phyloP scores from a whole-genome alignment of 2,797 vertebrate species.

The Atherinosoma microstoma region DNA sequence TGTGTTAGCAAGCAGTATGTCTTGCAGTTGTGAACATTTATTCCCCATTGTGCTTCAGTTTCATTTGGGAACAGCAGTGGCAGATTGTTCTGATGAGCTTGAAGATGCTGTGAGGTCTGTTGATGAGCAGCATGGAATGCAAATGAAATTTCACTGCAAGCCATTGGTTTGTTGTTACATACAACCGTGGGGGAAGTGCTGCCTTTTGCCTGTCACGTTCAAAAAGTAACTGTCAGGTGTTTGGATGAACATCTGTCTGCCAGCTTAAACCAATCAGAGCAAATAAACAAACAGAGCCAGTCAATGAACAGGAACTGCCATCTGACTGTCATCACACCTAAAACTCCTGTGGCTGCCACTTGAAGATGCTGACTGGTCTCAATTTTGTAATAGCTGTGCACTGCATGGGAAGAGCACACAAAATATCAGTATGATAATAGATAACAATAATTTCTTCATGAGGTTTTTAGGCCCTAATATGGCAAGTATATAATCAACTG shows the following conservation, averaged over 20 bases:
- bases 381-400: background rate
- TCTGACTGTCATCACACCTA: background rate
- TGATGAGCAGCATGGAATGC: constrained; percentile 22
- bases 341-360: background rate
- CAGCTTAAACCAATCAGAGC: background rate
- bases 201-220: background rate
- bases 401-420: too few relatives aligned
- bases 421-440: background rate
- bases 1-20: constrained; percentile 18
- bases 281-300: background rate
- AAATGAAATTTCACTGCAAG: constrained; percentile 35
- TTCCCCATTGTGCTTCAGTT: constrained; percentile 20
- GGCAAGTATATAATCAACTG: background rate
- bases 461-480: background rate
- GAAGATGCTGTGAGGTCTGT: constrained; percentile 31
- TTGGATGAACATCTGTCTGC: background rate
- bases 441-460: background rate
- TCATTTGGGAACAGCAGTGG: constrained; percentile 40
- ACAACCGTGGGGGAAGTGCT: background rate
- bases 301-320: background rate
- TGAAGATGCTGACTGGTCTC: background rate
- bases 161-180: background rate
- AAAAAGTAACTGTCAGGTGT: background rate
- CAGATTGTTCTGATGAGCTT: constrained; percentile 54
- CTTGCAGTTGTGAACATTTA: constrained; percentile 28